These are phyloP conservation scores for Meriones unguiculatus DNA, from an alignment of 2,113 vertebrate species.

Conservation along the genomic window DNA sequence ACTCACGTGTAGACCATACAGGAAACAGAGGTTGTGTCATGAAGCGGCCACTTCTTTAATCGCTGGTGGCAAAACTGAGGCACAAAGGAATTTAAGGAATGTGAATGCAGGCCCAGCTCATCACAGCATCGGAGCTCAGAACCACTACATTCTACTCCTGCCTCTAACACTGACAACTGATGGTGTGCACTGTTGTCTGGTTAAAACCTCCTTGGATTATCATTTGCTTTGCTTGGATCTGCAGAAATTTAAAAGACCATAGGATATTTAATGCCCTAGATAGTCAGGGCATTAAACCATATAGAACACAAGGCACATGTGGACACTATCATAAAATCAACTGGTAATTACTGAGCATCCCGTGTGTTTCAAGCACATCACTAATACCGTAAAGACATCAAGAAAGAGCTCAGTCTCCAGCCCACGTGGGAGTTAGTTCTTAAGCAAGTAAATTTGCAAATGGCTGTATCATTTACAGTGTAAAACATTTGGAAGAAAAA, in stretches of 20 bases:
- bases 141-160: not conserved
- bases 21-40: not conserved
- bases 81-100: not conserved
- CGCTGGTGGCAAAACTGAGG: not conserved
- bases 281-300: not conserved
- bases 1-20: not conserved
- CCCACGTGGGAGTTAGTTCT: not conserved
- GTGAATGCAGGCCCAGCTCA: not conserved
- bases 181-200: not conserved
- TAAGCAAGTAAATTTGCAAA: conserved; percentile 2
- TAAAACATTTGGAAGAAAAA: not conserved
- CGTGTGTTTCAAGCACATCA: not conserved
- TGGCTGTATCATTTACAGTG: not conserved
- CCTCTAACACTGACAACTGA: not conserved
- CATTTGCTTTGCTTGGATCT: not conserved
- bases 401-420: not conserved
- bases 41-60: not conserved
- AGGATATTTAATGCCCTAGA: not conserved
- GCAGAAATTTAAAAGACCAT: not conserved
- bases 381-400: not conserved
- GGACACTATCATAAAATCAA: not conserved
- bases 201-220: not conserved
- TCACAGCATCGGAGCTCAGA: not conserved
- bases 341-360: not conserved
- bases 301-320: not conserved